phyloP scores from a whole-genome alignment of 2,888 invertebrate genomes.

The Drosophila flavopinicola region DNA sequence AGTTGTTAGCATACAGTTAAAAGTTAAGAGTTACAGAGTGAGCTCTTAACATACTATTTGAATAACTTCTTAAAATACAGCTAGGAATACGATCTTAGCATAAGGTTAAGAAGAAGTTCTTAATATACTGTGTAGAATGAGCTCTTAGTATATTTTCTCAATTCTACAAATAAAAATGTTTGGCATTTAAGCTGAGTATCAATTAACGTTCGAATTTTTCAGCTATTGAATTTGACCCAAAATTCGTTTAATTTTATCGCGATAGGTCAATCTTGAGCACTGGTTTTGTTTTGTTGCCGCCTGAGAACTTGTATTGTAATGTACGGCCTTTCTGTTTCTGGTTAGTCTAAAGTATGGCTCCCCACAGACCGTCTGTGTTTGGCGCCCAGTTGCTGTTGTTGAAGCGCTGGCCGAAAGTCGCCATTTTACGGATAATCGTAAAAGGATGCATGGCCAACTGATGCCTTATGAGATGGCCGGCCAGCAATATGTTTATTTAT shows the following conservation, averaged over 20 bases:
- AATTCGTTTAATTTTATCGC: not conserved
- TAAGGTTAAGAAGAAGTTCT: too few species aligned
- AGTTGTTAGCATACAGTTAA: too few species aligned
- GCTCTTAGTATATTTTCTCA: too few species aligned
- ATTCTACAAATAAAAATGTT: too few species aligned
- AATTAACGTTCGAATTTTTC: not conserved
- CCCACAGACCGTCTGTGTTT: constrained; percentile 13
- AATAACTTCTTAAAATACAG: too few species aligned
- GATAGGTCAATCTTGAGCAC: constrained; percentile 1
- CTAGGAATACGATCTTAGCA: too few species aligned
- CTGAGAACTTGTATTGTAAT: not conserved
- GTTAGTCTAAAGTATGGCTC: constrained; percentile 17
- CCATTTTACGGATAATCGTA: constrained; percentile 61
- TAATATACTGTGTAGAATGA: too few species aligned
- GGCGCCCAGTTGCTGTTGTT: not conserved
- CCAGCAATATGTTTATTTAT: constrained; percentile 60
- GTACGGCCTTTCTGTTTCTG: not conserved
- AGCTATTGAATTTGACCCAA: too few species aligned
- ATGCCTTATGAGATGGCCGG: constrained; percentile 49
- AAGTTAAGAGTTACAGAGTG: too few species aligned
- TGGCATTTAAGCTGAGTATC: too few species aligned
- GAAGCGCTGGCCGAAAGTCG: constrained; percentile 1
- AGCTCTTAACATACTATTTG: too few species aligned
- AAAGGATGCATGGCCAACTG: constrained; percentile 39
- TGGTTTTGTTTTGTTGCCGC: too few species aligned